Conservation (phyloP, 92 coral and sea anemone genomes). For the Porites evermanni region DNA sequence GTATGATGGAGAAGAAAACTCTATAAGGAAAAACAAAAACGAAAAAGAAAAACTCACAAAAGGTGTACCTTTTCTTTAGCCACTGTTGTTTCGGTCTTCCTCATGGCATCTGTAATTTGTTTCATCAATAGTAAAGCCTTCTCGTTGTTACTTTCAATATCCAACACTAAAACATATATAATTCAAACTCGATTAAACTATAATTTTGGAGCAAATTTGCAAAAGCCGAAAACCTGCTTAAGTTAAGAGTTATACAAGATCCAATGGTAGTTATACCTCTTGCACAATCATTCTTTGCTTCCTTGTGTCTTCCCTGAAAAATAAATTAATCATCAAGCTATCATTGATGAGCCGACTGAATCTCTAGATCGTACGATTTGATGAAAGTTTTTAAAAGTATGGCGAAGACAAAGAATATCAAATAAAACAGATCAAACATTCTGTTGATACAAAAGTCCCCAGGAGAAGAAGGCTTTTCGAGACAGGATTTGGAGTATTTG, state of each 20-base stretch:
- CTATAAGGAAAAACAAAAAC: not conserved
- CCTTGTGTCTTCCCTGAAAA: conserved; percentile 6
- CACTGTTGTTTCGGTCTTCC: not conserved
- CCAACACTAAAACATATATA: not conserved
- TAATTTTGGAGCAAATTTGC: too few species aligned
- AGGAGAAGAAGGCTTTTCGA: too few species aligned
- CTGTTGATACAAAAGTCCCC: too few species aligned
- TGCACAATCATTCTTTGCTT: conserved; percentile 26
- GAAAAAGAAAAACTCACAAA: too few species aligned
- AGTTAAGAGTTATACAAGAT: too few species aligned
- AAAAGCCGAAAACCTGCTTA: too few species aligned
- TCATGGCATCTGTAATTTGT: conserved; percentile 3
- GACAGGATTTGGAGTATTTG: too few species aligned
- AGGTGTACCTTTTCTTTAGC: not conserved
- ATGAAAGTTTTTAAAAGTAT: too few species aligned
- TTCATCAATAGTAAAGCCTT: conserved; percentile 11
- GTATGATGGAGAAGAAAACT: not conserved
- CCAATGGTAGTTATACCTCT: not conserved
- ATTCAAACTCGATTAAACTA: not conserved
- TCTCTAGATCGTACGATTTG: too few species aligned
- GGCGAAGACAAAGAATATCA: too few species aligned
- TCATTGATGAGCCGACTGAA: too few species aligned
- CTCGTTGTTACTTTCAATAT: not conserved
- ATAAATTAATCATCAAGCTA: not conserved
- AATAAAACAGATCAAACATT: too few species aligned